Evolutionary conservation across 2,888 invertebrate genomes (phyloP).

Genomic region (Arenicola marina): DNA sequence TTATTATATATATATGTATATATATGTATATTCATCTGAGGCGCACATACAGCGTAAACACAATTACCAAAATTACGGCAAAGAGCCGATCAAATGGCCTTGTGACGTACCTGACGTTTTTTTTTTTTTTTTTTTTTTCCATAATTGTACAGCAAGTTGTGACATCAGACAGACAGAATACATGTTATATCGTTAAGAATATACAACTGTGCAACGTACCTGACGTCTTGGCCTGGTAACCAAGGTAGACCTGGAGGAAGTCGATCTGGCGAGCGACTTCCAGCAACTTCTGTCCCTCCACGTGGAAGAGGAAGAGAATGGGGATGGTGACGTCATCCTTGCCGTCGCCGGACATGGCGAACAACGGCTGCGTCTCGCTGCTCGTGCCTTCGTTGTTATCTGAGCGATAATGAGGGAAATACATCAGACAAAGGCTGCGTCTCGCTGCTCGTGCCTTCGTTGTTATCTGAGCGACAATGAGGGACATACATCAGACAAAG

Average conservation of each 20-base stretch:
- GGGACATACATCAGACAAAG: no score
- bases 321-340: slow-evolving; percentile 82
- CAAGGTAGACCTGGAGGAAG: slow-evolving; percentile 65
- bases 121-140: no score
- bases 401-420: no score
- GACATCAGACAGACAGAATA: no score
- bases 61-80: no score
- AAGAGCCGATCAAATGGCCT: no score
- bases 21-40: no score
- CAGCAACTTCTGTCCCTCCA: slow-evolving; percentile 71
- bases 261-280: slow-evolving; percentile 68
- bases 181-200: no score
- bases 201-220: no score
- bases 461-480: slow-evolving; percentile 68
- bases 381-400: slow-evolving; percentile 77
- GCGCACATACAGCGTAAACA: no score
- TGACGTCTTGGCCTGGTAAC: slow-evolving; percentile 35
- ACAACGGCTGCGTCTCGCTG: slow-evolving; percentile 78
- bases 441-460: slow-evolving; percentile 74
- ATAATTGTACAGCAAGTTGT: no score
- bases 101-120: no score
- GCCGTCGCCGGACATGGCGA: slow-evolving; percentile 97
- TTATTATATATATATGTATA: background rate
- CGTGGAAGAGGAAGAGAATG: slow-evolving; percentile 84
- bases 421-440: slow-evolving; percentile 85